phyloP scores from a whole-genome alignment of 2,888 invertebrate species.

The Lathronympha strigana region DNA sequence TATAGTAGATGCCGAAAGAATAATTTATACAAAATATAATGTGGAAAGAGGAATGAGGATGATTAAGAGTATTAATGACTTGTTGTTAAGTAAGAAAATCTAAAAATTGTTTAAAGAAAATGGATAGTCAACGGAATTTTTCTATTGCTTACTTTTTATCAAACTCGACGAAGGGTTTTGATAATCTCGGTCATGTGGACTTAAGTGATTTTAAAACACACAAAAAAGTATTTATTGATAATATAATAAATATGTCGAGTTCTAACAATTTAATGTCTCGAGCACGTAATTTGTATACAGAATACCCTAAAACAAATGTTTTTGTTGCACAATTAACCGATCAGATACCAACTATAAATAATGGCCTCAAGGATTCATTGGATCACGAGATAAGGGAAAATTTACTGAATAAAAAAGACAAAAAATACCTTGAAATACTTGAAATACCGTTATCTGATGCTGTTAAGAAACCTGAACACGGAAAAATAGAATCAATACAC shows the following conservation, averaged over 20 bases:
- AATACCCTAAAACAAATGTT: neutral
- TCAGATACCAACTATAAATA: neutral
- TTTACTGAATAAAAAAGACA: neutral
- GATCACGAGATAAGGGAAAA: neutral
- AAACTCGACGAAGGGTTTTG: neutral
- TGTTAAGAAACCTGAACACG: neutral
- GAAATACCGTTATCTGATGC: neutral
- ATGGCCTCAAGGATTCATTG: neutral
- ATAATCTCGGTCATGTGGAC: neutral
- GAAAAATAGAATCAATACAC: neutral
- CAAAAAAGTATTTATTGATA: neutral
- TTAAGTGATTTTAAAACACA: neutral
- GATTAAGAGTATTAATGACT: neutral
- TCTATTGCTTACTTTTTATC: neutral
- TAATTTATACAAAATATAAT: neutral
- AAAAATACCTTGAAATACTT: neutral
- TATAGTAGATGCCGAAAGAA: too few species aligned
- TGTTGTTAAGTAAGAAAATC: neutral
- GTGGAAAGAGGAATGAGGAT: too few species aligned
- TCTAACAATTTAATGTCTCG: neutral
- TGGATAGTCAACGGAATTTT: neutral
- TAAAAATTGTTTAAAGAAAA: neutral
- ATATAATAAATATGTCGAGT: neutral
- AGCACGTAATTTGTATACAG: neutral
- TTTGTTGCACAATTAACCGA: neutral